A percentile compares a stretch with the other conserved stretches of the same genome.
Conservation (phyloP, 2,113 vertebrate genomes). For the Numenius arquata region DNA sequence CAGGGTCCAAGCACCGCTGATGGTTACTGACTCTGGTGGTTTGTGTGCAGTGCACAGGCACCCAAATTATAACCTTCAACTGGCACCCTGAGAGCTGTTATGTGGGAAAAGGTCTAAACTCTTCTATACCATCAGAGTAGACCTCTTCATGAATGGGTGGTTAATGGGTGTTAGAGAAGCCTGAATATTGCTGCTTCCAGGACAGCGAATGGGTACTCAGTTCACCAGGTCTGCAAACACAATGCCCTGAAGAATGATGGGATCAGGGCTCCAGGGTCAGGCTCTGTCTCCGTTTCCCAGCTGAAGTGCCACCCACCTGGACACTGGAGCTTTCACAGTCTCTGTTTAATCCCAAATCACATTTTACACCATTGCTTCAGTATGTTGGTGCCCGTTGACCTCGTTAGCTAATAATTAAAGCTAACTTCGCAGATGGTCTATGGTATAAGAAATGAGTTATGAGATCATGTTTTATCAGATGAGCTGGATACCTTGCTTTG, state of each 20-base stretch:
- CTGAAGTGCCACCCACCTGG: background rate
- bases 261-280: background rate
- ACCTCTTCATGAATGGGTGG: background rate
- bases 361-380: background rate
- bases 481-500: conserved; percentile 77
- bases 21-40: background rate
- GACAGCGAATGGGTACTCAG: background rate
- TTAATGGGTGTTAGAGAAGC: background rate
- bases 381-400: background rate
- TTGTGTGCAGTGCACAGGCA: background rate
- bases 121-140: background rate
- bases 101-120: background rate
- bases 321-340: background rate
- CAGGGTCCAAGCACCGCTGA: background rate
- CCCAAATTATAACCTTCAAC: background rate
- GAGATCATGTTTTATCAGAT: conserved; percentile 15
- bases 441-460: background rate
- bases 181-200: background rate
- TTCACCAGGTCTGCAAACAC: background rate
- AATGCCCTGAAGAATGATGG: background rate
- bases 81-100: background rate
- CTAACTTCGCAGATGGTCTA: background rate
- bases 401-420: background rate
- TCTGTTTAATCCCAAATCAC: background rate
- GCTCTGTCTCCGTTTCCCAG: background rate